These are phyloP conservation scores for Smittia aterrima DNA, from an alignment of 2,888 invertebrate genomes.

Conservation along the genomic window DNA sequence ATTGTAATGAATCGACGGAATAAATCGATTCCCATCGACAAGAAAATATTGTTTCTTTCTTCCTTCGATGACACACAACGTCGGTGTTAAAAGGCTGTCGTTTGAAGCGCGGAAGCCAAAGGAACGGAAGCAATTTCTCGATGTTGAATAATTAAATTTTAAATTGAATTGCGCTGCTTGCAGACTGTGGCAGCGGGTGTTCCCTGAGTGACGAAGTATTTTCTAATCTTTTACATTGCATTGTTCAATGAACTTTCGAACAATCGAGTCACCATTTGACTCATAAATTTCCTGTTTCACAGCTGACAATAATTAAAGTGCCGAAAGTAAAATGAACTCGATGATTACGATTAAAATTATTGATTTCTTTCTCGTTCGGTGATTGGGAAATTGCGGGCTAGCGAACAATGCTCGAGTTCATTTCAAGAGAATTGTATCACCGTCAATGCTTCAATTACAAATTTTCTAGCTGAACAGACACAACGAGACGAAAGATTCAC, in stretches of 20 bases:
- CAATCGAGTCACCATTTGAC: not conserved
- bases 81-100: not conserved
- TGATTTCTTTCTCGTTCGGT: not conserved
- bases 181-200: not conserved
- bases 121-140: constrained; percentile 12
- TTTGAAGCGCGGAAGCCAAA: constrained; percentile 3
- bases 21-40: no score
- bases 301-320: constrained; percentile 4
- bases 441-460: not conserved
- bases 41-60: no score
- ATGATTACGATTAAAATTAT: not conserved
- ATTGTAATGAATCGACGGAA: no score
- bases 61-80: no score
- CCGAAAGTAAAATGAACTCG: not conserved
- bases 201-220: not conserved
- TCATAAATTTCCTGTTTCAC: not conserved
- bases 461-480: not conserved
- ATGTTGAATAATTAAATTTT: constrained; percentile 1
- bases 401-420: not conserved
- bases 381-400: not conserved
- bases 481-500: not conserved
- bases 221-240: not conserved
- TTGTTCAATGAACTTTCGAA: constrained; percentile 2
- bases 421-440: not conserved
- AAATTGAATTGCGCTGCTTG: not conserved